Conservation (phyloP, 2,113 vertebrate species). For the Podarcis muralis region DNA sequence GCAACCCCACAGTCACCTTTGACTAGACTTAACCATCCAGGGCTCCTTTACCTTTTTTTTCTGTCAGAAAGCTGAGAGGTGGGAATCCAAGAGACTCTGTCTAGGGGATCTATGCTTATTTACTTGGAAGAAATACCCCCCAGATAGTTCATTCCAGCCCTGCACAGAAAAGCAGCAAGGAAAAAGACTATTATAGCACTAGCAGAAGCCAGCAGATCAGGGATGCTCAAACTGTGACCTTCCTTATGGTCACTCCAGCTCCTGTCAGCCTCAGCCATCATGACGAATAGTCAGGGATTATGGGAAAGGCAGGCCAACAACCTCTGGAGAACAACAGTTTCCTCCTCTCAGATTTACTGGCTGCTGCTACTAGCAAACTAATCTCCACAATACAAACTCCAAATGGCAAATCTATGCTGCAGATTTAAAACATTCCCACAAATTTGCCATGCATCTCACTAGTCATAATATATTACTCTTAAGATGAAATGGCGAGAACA, state of each 20-base stretch:
- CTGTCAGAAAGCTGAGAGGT: neutral
- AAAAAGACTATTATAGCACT: neutral
- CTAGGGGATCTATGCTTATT: neutral
- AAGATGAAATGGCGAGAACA: neutral
- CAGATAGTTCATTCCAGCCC: neutral
- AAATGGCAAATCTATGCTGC: neutral
- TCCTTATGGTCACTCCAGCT: too few species aligned
- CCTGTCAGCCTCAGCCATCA: too few species aligned
- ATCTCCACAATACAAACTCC: neutral
- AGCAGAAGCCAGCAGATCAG: neutral
- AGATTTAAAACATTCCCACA: neutral
- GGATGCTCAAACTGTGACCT: too few species aligned
- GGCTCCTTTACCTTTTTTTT: too few species aligned
- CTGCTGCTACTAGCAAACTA: too few species aligned
- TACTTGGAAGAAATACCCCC: neutral
- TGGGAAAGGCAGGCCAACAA: too few species aligned
- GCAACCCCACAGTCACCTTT: too few species aligned
- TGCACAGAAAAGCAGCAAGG: neutral
- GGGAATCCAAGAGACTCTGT: neutral
- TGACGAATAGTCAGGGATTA: too few species aligned
- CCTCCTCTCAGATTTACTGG: too few species aligned
- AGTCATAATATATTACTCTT: neutral
- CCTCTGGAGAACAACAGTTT: too few species aligned
- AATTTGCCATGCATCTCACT: neutral
- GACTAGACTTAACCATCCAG: too few species aligned